Evolutionary conservation across 2,113 vertebrate species (phyloP), one percentile per base, ranked within the genome.

Genomic region (Xenopus borealis): DNA sequence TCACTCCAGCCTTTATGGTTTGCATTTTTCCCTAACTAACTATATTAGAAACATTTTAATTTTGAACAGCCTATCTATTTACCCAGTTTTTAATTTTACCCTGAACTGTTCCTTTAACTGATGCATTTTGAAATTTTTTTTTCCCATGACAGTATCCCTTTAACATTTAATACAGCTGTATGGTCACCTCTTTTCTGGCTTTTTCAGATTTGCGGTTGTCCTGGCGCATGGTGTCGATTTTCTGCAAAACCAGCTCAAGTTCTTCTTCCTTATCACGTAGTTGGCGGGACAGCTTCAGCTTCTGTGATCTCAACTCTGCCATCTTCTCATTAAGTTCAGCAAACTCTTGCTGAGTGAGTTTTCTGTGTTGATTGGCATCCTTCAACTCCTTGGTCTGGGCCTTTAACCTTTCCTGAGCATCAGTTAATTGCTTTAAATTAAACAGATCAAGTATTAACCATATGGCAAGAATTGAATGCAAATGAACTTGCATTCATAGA

Each of bases 191-290:
- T 78, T 97, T 98, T 79, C 94, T 89, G 75, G 86, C 89, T 83
- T 94, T 96, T 85, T 99, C 96, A 0, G 88, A 91, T 83, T 91
- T 96, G 19, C 96, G 94, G 72, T 90, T 83, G 5, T 99, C 97
- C 88, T 98, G 95, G 0, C 92, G 88, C 89, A 94, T 88, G 33
- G 86, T 33, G 45, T 98, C 96, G 0, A 95, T 88, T 79, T 92
- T 97, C 85, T 95, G 94, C 87, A 93, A 86, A 72, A 94, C 89
- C 17, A 81, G 79, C 61, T 98, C 96, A 87, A 92, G 45, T 85
- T 98, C 95, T 12, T 99, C 97, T 80, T 98, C 96, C n/a, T 95
- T 96, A 88, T 99, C 97, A 0, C 95, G 89, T 0, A 98, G 93
- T 44, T 96, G 95, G 9, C 97, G 95, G 7, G 93, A 89, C 62